Percentiles rank a stretch among this genome's conserved stretches.
Evolutionary conservation across 2,797 vertebrate species (phyloP).

Genomic region (Oryzias dopingdopingensis): DNA sequence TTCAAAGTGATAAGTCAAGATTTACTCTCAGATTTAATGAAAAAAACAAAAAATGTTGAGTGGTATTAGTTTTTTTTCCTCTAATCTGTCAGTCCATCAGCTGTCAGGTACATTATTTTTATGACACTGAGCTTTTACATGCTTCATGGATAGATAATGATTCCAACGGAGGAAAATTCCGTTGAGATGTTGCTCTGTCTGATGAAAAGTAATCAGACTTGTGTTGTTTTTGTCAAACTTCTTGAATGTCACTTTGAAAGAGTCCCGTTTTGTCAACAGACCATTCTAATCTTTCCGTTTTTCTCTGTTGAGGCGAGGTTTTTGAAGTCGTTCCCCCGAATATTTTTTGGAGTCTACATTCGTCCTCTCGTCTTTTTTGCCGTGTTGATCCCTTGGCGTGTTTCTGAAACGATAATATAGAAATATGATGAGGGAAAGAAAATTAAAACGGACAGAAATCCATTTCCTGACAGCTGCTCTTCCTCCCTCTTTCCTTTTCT

Average conservation of each 20-base stretch:
- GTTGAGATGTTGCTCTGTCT: conserved; percentile 13
- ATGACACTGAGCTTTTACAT: conserved; percentile 4
- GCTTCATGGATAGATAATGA: conserved; percentile 9
- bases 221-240: conserved; percentile 30
- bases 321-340: conserved; percentile 26
- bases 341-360: conserved; percentile 26
- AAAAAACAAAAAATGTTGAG: not conserved
- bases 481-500: conserved; percentile 5
- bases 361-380: conserved; percentile 41
- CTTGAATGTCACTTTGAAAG: not conserved
- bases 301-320: conserved; percentile 35
- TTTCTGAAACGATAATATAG: conserved; percentile 52
- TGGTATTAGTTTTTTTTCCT: conserved; percentile 13
- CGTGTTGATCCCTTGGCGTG: conserved; percentile 33
- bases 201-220: conserved; percentile 2
- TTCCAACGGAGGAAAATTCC: conserved; percentile 4
- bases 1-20: too few species aligned
- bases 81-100: not conserved
- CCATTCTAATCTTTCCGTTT: conserved; percentile 15
- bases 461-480: conserved; percentile 30
- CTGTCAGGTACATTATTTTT: conserved; percentile 13
- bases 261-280: conserved; percentile 11
- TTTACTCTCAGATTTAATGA: too few species aligned
- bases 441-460: conserved; percentile 48
- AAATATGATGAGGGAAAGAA: conserved; percentile 10